Evolutionary conservation across 1,140 invertebrate species (phyloP).

Genomic region (Theocolax elegans): DNA sequence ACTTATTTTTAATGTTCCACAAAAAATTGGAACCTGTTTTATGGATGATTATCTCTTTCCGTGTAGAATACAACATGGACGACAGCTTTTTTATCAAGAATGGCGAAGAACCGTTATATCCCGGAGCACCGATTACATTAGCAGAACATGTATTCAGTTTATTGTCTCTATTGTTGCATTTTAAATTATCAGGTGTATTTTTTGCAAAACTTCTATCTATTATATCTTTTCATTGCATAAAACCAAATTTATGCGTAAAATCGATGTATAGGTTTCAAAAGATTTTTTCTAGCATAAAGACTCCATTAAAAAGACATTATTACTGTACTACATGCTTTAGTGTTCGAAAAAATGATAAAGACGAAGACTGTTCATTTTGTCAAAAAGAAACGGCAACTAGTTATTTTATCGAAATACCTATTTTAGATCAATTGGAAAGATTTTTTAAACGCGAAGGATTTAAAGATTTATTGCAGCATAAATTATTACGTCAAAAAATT

Average conservation of each 20-base stretch:
- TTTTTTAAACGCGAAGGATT: neutral
- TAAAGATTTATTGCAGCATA: neutral
- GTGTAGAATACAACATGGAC: no score
- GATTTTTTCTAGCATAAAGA: no score
- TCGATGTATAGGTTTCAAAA: conserved; percentile 31
- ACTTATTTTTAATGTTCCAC: no score
- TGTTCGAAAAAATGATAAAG: no score
- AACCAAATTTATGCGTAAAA: conserved; percentile 10
- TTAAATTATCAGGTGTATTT: conserved; percentile 13
- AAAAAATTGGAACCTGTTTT: no score
- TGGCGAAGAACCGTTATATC: conserved; percentile 28
- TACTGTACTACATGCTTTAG: no score
- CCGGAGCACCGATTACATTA: no score
- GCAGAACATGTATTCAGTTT: conserved; percentile 15
- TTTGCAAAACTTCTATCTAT: conserved; percentile 18
- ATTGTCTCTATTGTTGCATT: neutral
- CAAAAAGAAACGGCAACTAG: neutral
- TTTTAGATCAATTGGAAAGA: neutral
- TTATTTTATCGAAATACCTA: neutral
- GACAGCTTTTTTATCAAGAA: neutral
- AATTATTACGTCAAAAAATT: neutral
- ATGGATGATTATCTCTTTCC: no score
- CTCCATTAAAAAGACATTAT: no score
- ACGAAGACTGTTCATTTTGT: neutral
- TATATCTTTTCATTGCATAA: conserved; percentile 29